Evolutionary conservation across 2,888 invertebrate genomes (phyloP), one percentile per base, ranked within the genome.

Genomic region (Microctonus aethiopoides): DNA sequence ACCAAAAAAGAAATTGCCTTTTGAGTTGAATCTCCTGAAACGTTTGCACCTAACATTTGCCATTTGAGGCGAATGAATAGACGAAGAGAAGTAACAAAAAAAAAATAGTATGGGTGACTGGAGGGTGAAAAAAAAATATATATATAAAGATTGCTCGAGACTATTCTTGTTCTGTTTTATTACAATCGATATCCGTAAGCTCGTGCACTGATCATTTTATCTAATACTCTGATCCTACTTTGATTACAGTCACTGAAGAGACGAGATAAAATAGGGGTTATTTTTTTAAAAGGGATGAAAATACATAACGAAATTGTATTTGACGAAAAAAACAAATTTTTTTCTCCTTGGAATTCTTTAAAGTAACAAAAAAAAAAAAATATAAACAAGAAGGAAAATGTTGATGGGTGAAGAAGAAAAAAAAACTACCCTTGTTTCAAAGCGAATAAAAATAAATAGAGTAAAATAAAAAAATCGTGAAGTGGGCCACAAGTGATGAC

Each of bases 1-100:
- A 67, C 4, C n/a, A n/a, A 32, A 52, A 66, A 41, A 56, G 34
- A 59, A 34, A 59, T 59, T 20, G 34, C 32, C 34, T 59, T 29
- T 59, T 29, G 32, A 26, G 34, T 32, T 20, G 34, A 16, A 59
- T 59, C 46, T 20, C 11, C 59, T 34, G 59, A 59, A 59, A 59
- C 59, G 59, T 59, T 56, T 20, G 59, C 34, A 16, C 20, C 59
- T 16, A 34, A 34, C 6, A n/a, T 59, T 59, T 32, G 9, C 34
- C 16, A 29, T 34, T 57, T 34, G 34, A 20, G 16, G 46, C 16
- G 16, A 16, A 46, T 46, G 46, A 46, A 46, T 46, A 46, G 46
- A 16, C 16, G n/a, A n/a, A 20, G 7, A 46, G 5, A n/a, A 46
- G 46, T 46, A 46, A 46, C 46, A 7, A 6, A 46, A n/a, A 1